Base-by-base conservation (phyloP, 1,140 invertebrate species). In the Drosophila neocordata region DNA sequence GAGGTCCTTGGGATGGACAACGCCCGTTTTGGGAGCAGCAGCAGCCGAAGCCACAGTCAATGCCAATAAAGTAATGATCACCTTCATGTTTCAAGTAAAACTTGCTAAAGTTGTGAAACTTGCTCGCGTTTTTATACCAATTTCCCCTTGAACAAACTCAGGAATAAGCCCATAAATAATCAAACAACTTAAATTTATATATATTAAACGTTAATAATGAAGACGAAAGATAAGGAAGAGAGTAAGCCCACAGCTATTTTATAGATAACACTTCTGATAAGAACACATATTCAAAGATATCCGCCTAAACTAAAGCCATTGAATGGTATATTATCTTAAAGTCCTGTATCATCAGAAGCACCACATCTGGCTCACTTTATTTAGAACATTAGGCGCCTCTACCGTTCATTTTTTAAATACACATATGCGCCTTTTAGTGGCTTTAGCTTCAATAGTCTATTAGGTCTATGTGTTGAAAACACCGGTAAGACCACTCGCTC, bases 11-110 rank as follows among this genome's bases (percentile, higher is more conserved):
- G 41, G 41, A 20, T 48, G 15, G 15, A 48, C 41, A 48, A 48
- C 41, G 0, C 13, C 41, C 5, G 41, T 4, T 20, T 20, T 11
- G 7, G 41, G 15, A 48, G 41, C 41, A 48, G 41, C 41, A 18
- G 41, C 15, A 9, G 41, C 41, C 4, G 41, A 20, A 9, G 41
- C 41, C 18, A 48, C 41, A 48, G 18, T 15, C 41, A 48, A 20
- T 11, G 41, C 41, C 41, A 48, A 3, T 20, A 48, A 2, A 20
- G 41, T 48, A 20, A 48, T 48, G 41, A 48, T 11, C 41, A 48
- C 41, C 41, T 48, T 48, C 53, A 56, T 56, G 53, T 35, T 56
- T 56, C 27, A 18, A 15, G 27, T 11, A 35, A 7, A 56, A 56
- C 27, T 56, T 35, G 53, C 3, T 56, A 9, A 35, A 34, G 15